Conservation (phyloP, 2,888 invertebrate genomes). For the Pyrochroa serraticornis region DNA sequence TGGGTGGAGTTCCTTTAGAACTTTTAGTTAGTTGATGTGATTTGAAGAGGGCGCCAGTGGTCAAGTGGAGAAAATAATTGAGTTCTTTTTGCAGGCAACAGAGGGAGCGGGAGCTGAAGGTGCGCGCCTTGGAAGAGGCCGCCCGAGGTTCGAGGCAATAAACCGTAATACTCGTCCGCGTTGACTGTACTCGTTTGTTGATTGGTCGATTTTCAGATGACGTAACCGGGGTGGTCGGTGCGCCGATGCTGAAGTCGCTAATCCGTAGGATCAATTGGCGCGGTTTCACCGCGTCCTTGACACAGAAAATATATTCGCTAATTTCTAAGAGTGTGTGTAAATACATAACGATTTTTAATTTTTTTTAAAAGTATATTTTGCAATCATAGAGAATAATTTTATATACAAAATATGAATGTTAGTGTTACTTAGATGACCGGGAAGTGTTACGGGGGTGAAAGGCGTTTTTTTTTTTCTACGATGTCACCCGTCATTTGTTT, state of each 20-base stretch:
- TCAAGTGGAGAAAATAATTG: background rate
- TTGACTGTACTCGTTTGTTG: background rate
- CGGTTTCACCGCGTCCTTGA: background rate
- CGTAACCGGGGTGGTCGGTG: too few relatives aligned
- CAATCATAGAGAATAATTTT: conserved; percentile 43
- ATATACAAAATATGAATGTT: conserved; percentile 36
- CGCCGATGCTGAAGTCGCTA: background rate
- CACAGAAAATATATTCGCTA: conserved; percentile 7
- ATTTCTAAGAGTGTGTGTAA: conserved; percentile 12
- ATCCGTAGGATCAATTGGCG: background rate
- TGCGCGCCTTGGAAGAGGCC: conserved; percentile 84
- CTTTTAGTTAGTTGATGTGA: too few relatives aligned
- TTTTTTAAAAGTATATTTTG: conserved; percentile 47
- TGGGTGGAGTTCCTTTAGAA: too few relatives aligned
- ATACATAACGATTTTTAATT: conserved; percentile 36
- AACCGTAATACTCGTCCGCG: conserved; percentile 8
- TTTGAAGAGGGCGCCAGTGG: background rate
- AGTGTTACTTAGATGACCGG: conserved; percentile 24
- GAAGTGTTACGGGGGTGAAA: background rate
- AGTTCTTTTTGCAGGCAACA: conserved; percentile 63
- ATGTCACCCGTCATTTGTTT: conserved; percentile 9
- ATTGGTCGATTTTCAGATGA: background rate
- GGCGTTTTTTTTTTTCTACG: conserved; percentile 19
- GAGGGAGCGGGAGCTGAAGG: conserved; percentile 84
- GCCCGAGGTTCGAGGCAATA: conserved; percentile 70